phyloP scores from a whole-genome alignment of 2,888 invertebrate genomes.

The Ophioninae sp. region DNA sequence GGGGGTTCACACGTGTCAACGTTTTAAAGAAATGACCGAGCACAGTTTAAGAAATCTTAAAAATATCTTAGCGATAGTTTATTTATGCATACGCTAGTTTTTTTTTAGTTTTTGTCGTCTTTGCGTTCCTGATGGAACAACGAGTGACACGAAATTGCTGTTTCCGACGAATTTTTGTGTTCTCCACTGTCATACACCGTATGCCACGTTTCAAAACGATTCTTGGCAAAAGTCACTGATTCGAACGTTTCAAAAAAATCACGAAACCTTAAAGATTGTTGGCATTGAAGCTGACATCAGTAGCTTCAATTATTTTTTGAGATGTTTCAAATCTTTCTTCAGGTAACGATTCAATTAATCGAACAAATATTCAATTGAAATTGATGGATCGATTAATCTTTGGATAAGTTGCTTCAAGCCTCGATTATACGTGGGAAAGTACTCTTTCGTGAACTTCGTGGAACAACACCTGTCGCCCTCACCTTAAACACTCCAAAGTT shows the following conservation, averaged over 20 bases:
- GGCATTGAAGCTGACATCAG: background rate
- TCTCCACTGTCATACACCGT: background rate
- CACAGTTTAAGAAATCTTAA: slow-evolving; percentile 12
- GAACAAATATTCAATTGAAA: background rate
- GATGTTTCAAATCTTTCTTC: background rate
- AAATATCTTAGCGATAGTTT: slow-evolving; percentile 1
- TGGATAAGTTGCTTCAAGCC: background rate
- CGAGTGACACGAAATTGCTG: background rate
- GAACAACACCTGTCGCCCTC: background rate
- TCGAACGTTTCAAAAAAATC: background rate
- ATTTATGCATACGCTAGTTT: background rate
- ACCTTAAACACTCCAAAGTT: background rate
- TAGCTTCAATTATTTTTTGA: background rate
- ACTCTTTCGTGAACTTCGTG: background rate
- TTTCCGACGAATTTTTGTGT: background rate
- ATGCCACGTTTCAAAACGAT: background rate
- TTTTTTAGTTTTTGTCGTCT: background rate
- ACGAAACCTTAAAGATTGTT: background rate
- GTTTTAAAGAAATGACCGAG: slow-evolving; percentile 3
- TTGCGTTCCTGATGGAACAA: background rate
- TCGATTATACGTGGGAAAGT: background rate
- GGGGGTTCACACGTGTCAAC: slow-evolving; percentile 7
- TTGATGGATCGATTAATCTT: background rate
- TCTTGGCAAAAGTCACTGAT: background rate
- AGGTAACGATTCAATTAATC: no score